Evolutionary conservation across 2,888 invertebrate species (phyloP).

Genomic region (Ichneumoninae sp.): DNA sequence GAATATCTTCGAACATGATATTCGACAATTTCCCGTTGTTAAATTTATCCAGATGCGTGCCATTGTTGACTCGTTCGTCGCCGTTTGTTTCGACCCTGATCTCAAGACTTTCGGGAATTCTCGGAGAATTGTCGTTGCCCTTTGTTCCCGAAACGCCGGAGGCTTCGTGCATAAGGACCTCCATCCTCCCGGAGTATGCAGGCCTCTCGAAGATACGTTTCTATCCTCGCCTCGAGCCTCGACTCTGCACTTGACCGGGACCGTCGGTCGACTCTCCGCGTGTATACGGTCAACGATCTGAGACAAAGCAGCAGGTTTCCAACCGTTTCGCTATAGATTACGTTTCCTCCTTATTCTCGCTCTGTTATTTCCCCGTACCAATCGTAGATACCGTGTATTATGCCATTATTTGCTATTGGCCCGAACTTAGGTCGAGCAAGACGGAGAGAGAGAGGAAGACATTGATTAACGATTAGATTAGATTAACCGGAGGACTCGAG

Average conservation of each 20-base stretch:
- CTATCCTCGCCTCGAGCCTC: not conserved
- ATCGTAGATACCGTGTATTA: conserved; percentile 21
- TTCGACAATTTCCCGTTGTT: conserved; percentile 86
- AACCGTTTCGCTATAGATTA: conserved; percentile 11
- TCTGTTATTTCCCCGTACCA: conserved; percentile 3
- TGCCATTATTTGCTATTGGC: conserved; percentile 23
- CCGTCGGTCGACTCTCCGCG: conserved; percentile 22
- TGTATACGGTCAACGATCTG: conserved; percentile 61
- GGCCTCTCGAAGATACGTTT: not conserved
- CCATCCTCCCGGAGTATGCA: conserved; percentile 73
- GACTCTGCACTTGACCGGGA: conserved; percentile 11
- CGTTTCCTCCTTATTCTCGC: conserved; percentile 17
- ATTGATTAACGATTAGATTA: conserved; percentile 72
- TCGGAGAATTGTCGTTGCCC: conserved; percentile 16
- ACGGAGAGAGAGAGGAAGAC: conserved; percentile 20
- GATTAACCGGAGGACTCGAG: conserved; percentile 63
- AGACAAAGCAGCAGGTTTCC: conserved; percentile 46
- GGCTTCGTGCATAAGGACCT: conserved; percentile 82
- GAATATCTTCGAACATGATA: conserved; percentile 90
- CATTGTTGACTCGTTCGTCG: conserved; percentile 41
- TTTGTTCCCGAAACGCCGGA: conserved; percentile 67
- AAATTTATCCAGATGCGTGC: conserved; percentile 64
- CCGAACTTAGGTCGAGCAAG: not conserved
- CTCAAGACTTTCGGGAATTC: conserved; percentile 1
- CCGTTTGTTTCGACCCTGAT: conserved; percentile 13